Evolutionary conservation across 2,797 vertebrate genomes (phyloP).

Genomic region (Onychomys torridus): DNA sequence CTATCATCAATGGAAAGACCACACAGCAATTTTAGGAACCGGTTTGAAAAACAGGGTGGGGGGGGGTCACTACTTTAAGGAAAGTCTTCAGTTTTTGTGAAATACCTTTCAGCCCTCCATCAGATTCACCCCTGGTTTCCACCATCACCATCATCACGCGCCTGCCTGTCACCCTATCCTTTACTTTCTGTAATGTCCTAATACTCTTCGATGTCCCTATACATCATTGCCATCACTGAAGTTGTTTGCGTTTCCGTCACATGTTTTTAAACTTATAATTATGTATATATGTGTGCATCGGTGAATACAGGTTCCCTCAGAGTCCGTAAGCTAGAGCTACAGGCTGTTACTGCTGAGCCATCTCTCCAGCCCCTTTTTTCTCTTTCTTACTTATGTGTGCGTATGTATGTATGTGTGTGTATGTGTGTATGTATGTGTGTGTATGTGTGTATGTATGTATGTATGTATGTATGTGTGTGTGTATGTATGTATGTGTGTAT

Average conservation of each 20-base stretch:
- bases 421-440: neutral
- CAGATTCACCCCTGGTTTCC: neutral
- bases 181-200: neutral
- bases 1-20: neutral
- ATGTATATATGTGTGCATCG: neutral
- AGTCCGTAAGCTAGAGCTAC: neutral
- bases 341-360: neutral
- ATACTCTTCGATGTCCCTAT: neutral
- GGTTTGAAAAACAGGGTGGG: neutral
- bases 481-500: too few relatives aligned
- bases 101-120: neutral
- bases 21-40: neutral
- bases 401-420: too few relatives aligned
- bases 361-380: neutral
- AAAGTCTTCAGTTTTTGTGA: constrained; percentile 14
- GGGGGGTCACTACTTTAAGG: neutral
- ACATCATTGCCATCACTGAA: too few relatives aligned
- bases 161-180: neutral
- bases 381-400: neutral
- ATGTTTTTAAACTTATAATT: neutral
- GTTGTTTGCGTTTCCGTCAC: neutral
- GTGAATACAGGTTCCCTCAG: neutral
- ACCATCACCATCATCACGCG: too few relatives aligned
- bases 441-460: too few relatives aligned
- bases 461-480: too few relatives aligned